phyloP scores from a whole-genome alignment of 2,113 vertebrate genomes.

The Ceuthmochares aereus region DNA sequence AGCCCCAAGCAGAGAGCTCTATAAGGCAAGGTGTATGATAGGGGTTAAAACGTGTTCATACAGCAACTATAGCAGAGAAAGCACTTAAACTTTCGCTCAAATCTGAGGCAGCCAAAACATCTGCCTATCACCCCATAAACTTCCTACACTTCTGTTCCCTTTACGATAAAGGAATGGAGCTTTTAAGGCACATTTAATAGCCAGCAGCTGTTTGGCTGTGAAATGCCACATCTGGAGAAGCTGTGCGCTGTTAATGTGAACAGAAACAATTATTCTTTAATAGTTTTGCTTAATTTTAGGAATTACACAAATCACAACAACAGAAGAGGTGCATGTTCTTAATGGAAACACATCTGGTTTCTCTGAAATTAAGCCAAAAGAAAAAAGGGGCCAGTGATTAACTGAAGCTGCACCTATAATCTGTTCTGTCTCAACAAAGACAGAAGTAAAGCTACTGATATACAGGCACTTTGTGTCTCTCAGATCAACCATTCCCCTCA shows the following conservation, averaged over 20 bases:
- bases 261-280: constrained; percentile 63
- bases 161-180: constrained; percentile 63
- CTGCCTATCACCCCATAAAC: constrained; percentile 76
- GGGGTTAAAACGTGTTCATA: constrained; percentile 22
- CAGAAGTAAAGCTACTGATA: background rate
- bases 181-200: constrained; percentile 71
- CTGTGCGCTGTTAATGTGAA: constrained; percentile 37
- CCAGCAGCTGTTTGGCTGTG: constrained; percentile 73
- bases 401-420: constrained; percentile 16
- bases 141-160: constrained; percentile 64
- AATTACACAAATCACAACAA: constrained; percentile 50
- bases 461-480: background rate
- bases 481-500: background rate
- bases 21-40: background rate
- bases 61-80: constrained; percentile 34
- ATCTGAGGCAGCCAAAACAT: constrained; percentile 62
- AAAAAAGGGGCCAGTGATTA: background rate
- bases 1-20: background rate
- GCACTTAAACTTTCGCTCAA: constrained; percentile 41
- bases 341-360: constrained; percentile 42
- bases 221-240: constrained; percentile 71
- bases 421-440: background rate
- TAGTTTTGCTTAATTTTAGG: constrained; percentile 63
- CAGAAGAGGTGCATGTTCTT: background rate
- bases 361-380: background rate